phyloP scores from a whole-genome alignment of 2,888 invertebrate species.

The Hypomecis atomaria region DNA sequence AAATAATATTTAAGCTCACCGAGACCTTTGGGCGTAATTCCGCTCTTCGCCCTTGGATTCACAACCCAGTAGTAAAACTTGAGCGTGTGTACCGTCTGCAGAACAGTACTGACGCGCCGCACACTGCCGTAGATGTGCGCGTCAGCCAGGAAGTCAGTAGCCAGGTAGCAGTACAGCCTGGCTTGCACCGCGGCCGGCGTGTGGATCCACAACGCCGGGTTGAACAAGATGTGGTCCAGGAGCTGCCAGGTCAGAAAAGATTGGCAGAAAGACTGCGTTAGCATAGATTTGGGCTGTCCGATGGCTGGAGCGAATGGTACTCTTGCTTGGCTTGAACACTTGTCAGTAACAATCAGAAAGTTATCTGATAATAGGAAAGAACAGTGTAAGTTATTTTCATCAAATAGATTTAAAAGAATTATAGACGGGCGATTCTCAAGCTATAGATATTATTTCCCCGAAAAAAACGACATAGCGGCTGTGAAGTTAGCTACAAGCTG shows the following conservation, averaged over 20 bases:
- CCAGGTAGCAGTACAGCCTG: slow-evolving; percentile 97
- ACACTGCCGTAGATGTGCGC: slow-evolving; percentile 99
- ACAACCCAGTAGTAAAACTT: slow-evolving; percentile 99
- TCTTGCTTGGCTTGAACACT: slow-evolving; percentile 62
- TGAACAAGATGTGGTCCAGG: slow-evolving; percentile 99
- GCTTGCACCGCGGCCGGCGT: slow-evolving; percentile 98
- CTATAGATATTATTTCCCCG: not conserved
- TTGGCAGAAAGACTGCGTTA: slow-evolving; percentile 95
- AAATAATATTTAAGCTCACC: slow-evolving; percentile 85
- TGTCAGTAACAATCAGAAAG: not conserved
- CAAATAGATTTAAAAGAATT: not conserved
- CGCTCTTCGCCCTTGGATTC: slow-evolving; percentile 97
- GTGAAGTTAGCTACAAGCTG: not conserved
- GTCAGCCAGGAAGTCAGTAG: slow-evolving; percentile 99
- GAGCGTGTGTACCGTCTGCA: slow-evolving; percentile 99
- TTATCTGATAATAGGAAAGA: not conserved
- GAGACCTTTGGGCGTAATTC: slow-evolving; percentile 96
- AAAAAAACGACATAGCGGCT: no score
- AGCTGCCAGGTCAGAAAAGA: slow-evolving; percentile 97
- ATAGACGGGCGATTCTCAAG: not conserved
- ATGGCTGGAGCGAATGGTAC: slow-evolving; percentile 77
- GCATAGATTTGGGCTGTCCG: slow-evolving; percentile 80
- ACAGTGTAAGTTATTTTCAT: not conserved
- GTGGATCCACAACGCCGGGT: slow-evolving; percentile 99
- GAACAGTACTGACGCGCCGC: slow-evolving; percentile 97